phyloP scores from a whole-genome alignment of 2,797 vertebrate species.

The Mergus octosetaceus region DNA sequence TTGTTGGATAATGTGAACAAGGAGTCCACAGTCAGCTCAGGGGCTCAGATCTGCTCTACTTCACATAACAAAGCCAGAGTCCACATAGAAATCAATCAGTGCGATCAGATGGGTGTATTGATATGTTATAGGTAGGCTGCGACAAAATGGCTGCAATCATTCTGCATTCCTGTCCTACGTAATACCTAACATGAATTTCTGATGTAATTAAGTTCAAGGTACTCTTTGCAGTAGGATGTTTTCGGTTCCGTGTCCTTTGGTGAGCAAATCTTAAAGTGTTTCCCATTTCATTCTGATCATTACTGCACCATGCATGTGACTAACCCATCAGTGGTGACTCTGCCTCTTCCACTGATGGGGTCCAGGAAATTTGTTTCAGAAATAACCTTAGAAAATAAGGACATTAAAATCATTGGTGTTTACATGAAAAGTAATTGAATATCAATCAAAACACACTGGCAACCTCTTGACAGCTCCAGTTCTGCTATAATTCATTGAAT shows the following conservation, averaged over 20 bases:
- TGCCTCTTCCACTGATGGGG: neutral
- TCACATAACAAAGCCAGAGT: neutral
- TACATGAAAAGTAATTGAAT: conserved; percentile 73
- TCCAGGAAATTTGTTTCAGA: conserved; percentile 56
- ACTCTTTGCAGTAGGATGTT: neutral
- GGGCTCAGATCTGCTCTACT: neutral
- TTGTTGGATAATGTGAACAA: neutral
- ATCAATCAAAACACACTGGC: conserved; percentile 52
- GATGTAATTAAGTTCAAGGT: neutral
- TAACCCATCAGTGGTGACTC: neutral
- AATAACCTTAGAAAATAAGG: conserved; percentile 49
- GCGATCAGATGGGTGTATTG: too few relatives aligned
- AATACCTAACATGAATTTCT: neutral
- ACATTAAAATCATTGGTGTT: conserved; percentile 67
- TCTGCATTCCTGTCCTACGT: neutral
- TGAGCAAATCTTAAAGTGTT: neutral
- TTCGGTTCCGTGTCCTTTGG: neutral
- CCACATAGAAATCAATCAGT: neutral
- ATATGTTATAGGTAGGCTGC: rapidly evolving
- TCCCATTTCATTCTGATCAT: neutral
- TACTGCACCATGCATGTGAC: neutral
- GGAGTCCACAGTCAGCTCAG: neutral
- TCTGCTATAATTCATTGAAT: conserved; percentile 56
- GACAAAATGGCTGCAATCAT: rapidly evolving
- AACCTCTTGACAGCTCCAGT: neutral